phyloP scores from a whole-genome alignment of 2,888 invertebrate genomes.

The Phyto melanocephala region DNA sequence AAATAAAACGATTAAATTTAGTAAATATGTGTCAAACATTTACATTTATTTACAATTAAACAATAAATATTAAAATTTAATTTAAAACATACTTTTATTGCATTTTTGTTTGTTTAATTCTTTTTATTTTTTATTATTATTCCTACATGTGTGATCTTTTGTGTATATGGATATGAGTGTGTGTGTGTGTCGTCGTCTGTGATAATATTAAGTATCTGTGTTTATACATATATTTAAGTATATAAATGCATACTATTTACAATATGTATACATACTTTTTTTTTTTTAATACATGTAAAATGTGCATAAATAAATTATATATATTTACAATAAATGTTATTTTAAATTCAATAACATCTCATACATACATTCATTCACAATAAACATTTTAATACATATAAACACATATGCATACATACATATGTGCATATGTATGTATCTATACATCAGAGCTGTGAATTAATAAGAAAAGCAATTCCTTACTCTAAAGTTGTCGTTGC shows the following conservation, averaged over 20 bases:
- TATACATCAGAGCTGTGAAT: too few relatives aligned
- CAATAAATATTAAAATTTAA: too few relatives aligned
- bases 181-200: too few relatives aligned
- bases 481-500: too few relatives aligned
- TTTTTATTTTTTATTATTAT: background rate
- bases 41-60: background rate
- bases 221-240: background rate
- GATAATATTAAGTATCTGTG: background rate
- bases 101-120: background rate
- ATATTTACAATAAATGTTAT: background rate
- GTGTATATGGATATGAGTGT: background rate
- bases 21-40: background rate
- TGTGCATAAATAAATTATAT: background rate
- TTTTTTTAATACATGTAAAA: background rate
- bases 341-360: too few relatives aligned
- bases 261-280: background rate
- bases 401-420: background rate
- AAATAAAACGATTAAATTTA: conserved; percentile 8
- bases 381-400: background rate
- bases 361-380: background rate
- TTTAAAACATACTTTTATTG: background rate
- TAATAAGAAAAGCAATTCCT: too few relatives aligned
- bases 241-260: background rate
- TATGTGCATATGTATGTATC: too few relatives aligned
- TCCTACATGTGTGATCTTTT: background rate